Base-by-base conservation (phyloP, 1,140 invertebrate genomes). In the Apis laboriosa region DNA sequence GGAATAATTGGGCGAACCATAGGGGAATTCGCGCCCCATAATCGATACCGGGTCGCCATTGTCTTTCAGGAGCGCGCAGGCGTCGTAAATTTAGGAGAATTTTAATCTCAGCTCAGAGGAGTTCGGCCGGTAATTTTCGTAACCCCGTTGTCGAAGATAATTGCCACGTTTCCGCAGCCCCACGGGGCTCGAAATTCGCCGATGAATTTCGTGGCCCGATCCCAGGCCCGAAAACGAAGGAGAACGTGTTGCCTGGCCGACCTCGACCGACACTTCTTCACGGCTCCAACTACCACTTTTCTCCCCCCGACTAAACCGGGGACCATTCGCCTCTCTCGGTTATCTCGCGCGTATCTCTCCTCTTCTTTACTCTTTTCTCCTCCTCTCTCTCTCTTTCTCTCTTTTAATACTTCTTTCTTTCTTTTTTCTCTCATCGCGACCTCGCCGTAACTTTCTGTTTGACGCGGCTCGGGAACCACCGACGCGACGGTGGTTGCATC, bases 1-100 rank as follows among this genome's bases (percentile, higher is more conserved):
- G 24, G 8, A 17, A 61, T 74, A 70, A 87, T 83, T 84, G 73
- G 34, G 58, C 3, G 63, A 75, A 55, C 56, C 64, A 77, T 21
- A 19, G 28, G 15, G 19, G 58, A 77, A 64, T 77, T 84, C 81
- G 74, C 67, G 72, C 84, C 82, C 79, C 66, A 49, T 89, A 89
- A 89, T 89, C 88, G 85, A 89, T 89, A 76, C 49, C 34, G 34
- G 34, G 53, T 74, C 83, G 77, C 67, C 73, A 87, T 89, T 89
- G 88, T 89, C 81, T 89, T 89, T 78, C 60, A 43, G 56, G 66
- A 77, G 75, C 79, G 77, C 71, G 75, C 72, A 77, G 67, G 53
- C 80, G 77, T 89, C 88, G 83, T 89, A 89, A 89, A 89, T 89
- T 89, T 85, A 70, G 83, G 63, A 87, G 79, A 89, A 89, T 89